Evolutionary conservation across 2,797 vertebrate genomes (phyloP).

Genomic region (Pseudopleuronectes americanus): DNA sequence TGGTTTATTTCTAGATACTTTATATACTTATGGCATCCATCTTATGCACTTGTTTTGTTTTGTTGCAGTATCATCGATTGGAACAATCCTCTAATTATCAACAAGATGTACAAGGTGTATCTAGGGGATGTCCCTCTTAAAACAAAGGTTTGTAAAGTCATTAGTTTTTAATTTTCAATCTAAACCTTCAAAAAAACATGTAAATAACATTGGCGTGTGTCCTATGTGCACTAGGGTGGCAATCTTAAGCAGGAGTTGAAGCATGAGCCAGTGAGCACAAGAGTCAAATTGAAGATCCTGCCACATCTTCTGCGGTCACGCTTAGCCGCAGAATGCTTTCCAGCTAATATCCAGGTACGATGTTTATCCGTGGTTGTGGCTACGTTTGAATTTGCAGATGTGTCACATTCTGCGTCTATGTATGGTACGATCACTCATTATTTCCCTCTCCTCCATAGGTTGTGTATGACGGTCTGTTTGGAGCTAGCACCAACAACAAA

Average conservation of each 20-base stretch:
- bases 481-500: conserved; percentile 96
- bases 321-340: conserved; percentile 95
- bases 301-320: conserved; percentile 95
- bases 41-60: conserved; percentile 33
- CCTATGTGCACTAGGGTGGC: conserved; percentile 81
- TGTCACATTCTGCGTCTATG: not conserved
- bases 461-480: conserved; percentile 97
- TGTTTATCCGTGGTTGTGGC: not conserved
- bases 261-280: conserved; percentile 95
- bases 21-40: not conserved
- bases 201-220: not conserved
- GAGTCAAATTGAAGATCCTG: conserved; percentile 98
- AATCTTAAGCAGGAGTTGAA: conserved; percentile 95
- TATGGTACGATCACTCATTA: not conserved
- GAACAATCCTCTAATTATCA: conserved; percentile 96
- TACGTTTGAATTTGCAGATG: not conserved
- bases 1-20: not conserved
- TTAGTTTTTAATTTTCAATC: not conserved
- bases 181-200: not conserved
- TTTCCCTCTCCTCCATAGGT: conserved; percentile 82
- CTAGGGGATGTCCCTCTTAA: conserved; percentile 98
- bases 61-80: conserved; percentile 94
- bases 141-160: conserved; percentile 88
- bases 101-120: conserved; percentile 98
- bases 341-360: conserved; percentile 95